phyloP scores from a whole-genome alignment of 1,140 invertebrate species.

The Aricia agestis region DNA sequence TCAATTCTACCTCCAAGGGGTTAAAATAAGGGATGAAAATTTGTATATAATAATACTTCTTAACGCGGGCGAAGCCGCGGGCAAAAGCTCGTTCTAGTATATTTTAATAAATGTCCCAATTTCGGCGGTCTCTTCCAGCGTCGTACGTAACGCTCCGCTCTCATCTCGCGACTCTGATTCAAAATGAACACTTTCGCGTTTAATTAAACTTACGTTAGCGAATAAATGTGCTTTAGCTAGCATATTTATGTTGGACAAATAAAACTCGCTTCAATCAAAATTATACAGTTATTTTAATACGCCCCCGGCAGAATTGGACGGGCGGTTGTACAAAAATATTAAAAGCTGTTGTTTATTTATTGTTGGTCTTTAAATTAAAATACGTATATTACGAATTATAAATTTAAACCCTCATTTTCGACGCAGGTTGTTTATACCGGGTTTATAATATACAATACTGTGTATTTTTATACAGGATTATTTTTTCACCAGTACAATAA shows the following conservation, averaged over 20 bases:
- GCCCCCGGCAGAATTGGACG: neutral
- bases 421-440: too few species aligned
- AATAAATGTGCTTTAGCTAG: constrained; percentile 23
- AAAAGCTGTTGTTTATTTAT: neutral
- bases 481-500: too few species aligned
- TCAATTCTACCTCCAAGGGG: too few species aligned
- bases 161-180: constrained; percentile 37
- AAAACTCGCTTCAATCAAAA: constrained; percentile 24
- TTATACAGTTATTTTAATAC: constrained; percentile 13
- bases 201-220: constrained; percentile 44
- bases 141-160: constrained; percentile 20
- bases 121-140: neutral
- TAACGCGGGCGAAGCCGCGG: too few species aligned
- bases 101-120: too few species aligned
- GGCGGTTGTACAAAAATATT: neutral
- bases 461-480: too few species aligned
- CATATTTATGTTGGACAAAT: constrained; percentile 22
- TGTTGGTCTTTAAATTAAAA: constrained; percentile 4
- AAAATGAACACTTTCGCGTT: constrained; percentile 36
- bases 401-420: too few species aligned
- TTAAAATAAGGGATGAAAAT: too few species aligned
- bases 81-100: too few species aligned
- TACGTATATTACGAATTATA: neutral
- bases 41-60: too few species aligned
- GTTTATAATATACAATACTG: too few species aligned